Conservation (phyloP, 2,797 vertebrate species). For the Acrossocheilus fasciatus region DNA sequence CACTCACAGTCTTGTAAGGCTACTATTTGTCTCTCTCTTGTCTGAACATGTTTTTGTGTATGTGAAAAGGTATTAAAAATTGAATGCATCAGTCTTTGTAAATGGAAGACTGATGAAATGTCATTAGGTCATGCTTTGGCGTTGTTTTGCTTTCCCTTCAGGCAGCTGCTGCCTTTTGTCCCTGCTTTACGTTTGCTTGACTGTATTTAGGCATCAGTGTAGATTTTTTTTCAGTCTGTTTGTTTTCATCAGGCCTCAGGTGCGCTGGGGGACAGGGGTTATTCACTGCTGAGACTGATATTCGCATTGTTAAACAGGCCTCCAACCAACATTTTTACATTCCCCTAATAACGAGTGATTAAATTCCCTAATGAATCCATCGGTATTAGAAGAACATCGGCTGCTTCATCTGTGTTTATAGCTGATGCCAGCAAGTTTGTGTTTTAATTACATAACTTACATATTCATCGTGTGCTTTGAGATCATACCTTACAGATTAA, state of each 20-base stretch:
- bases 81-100: conserved; percentile 34
- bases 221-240: neutral
- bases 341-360: conserved; percentile 1
- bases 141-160: conserved; percentile 7
- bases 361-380: conserved; percentile 5
- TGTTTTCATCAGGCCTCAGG: neutral
- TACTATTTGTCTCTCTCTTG: conserved; percentile 35
- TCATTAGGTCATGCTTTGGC: conserved; percentile 46
- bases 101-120: conserved; percentile 53
- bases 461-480: neutral
- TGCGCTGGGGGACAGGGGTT: neutral
- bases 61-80: conserved; percentile 34
- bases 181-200: neutral
- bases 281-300: neutral
- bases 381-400: conserved; percentile 7
- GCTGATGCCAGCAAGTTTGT: neutral
- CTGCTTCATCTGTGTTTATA: conserved; percentile 6
- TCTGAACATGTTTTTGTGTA: conserved; percentile 44
- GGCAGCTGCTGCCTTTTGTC: conserved; percentile 23
- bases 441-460: conserved; percentile 21
- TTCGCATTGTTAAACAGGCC: neutral
- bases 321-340: conserved; percentile 7
- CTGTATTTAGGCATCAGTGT: conserved; percentile 12
- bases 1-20: conserved; percentile 1
- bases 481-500: neutral